These are phyloP conservation scores for Mimachlamys varia DNA, from an alignment of 2,888 invertebrate species.

Conservation along the genomic window DNA sequence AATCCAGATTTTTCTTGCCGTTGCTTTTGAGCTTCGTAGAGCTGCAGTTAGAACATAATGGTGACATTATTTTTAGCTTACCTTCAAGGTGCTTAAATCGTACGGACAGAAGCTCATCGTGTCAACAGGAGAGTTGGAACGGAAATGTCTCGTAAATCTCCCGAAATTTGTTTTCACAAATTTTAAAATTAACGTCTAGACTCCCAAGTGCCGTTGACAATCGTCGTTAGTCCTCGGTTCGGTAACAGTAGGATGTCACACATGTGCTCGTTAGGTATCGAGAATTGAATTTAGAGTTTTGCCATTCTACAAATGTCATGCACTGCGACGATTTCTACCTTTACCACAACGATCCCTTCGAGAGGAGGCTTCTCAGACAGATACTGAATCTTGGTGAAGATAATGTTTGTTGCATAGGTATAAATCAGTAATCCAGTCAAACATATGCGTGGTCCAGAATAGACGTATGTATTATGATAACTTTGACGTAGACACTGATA, in stretches of 20 bases:
- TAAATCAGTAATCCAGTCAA: slow-evolving; percentile 9
- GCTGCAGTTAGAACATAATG: neutral
- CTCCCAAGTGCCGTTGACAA: neutral
- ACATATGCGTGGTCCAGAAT: neutral
- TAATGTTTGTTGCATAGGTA: neutral
- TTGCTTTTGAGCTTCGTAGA: neutral
- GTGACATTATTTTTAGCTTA: neutral
- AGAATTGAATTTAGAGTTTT: neutral
- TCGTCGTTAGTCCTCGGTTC: neutral
- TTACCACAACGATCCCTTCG: neutral
- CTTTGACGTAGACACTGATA: neutral
- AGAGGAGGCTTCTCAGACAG: neutral
- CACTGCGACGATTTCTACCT: neutral
- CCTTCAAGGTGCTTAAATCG: slow-evolving; percentile 18
- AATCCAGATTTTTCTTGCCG: neutral
- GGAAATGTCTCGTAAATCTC: neutral
- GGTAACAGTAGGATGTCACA: neutral
- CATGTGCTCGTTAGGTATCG: neutral
- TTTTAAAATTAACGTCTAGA: neutral
- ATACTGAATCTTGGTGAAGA: neutral
- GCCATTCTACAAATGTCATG: neutral
- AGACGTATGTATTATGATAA: neutral
- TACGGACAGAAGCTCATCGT: slow-evolving; percentile 30
- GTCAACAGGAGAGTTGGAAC: neutral
- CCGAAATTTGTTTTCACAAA: neutral